phyloP scores from a whole-genome alignment of 2,797 vertebrate species.

The Hypotaenidia okinawae region DNA sequence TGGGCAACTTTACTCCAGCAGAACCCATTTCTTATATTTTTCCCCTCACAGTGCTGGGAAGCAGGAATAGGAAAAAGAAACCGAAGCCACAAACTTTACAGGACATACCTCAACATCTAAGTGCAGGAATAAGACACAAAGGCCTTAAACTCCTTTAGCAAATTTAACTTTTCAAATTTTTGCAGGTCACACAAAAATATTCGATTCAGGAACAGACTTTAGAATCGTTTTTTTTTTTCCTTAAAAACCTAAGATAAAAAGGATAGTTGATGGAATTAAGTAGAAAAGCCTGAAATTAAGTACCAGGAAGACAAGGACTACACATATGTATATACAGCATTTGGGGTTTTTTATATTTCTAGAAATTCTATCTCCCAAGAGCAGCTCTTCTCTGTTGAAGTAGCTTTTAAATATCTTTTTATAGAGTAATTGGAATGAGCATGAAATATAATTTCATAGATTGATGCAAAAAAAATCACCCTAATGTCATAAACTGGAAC shows the following conservation, averaged over 20 bases:
- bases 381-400: neutral
- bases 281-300: neutral
- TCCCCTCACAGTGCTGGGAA: constrained; percentile 22
- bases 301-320: neutral
- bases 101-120: constrained; percentile 42
- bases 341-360: neutral
- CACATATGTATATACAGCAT: neutral
- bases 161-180: constrained; percentile 30
- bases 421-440: neutral
- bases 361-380: neutral
- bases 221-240: neutral
- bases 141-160: neutral
- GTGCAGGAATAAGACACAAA: constrained; percentile 17
- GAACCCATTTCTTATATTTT: constrained; percentile 7
- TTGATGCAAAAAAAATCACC: neutral
- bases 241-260: neutral
- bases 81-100: constrained; percentile 21
- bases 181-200: neutral
- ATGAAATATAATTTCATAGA: neutral
- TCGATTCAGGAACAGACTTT: constrained; percentile 12
- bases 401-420: neutral
- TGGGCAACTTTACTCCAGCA: constrained; percentile 28
- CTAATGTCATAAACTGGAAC: neutral
- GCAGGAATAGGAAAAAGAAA: neutral
- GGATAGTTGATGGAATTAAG: neutral